Evolutionary conservation across 2,797 vertebrate genomes (phyloP).

Genomic region (Platyrinchus mystaceus): DNA sequence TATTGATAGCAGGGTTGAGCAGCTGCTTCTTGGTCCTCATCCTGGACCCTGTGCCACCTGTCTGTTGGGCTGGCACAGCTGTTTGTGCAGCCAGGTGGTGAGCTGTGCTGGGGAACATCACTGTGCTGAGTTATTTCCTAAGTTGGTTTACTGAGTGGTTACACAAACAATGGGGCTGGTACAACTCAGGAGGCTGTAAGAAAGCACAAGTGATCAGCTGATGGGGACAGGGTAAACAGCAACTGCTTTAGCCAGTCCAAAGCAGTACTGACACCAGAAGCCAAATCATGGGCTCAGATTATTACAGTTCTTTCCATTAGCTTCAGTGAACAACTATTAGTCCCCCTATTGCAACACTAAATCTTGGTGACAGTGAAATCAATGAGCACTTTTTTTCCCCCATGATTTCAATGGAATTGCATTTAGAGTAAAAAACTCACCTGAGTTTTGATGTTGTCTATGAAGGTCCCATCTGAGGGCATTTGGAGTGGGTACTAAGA

Average conservation of each 20-base stretch:
- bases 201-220: background rate
- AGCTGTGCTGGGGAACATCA: accelerated
- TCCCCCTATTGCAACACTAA: background rate
- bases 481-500: background rate
- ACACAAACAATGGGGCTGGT: background rate
- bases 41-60: background rate
- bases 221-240: background rate
- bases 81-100: background rate
- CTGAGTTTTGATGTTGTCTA: background rate
- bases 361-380: background rate
- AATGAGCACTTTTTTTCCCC: background rate
- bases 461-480: background rate
- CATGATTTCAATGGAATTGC: background rate
- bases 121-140: background rate
- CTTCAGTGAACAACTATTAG: background rate
- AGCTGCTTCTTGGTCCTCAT: background rate
- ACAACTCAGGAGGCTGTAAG: background rate
- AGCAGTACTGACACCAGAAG: background rate
- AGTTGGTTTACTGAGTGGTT: background rate
- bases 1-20: background rate
- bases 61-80: background rate
- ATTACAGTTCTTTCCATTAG: background rate
- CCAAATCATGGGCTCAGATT: background rate
- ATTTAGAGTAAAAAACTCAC: background rate
- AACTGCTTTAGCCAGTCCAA: background rate